These are phyloP conservation scores for Scelioninae gen. 2 DNA, from an alignment of 2,888 invertebrate genomes.

Conservation along the genomic window DNA sequence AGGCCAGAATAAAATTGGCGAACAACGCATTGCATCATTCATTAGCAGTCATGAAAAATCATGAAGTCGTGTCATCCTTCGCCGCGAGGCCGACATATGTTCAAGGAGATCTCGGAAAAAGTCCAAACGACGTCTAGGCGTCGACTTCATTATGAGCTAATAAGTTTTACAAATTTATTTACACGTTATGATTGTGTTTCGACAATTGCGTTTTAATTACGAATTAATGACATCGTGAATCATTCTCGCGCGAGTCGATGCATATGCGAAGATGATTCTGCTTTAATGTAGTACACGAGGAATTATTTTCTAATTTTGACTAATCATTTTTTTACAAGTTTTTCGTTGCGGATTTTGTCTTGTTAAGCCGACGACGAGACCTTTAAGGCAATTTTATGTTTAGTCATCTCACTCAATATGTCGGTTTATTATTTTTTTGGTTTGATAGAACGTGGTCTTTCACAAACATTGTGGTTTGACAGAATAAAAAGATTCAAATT, in stretches of 20 bases:
- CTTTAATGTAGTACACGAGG: constrained; percentile 18
- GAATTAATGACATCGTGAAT: constrained; percentile 33
- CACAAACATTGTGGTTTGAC: too few relatives aligned
- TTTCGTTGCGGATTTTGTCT: constrained; percentile 6
- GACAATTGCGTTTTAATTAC: constrained; percentile 43
- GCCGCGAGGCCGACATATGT: constrained; percentile 49
- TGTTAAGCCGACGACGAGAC: constrained; percentile 3
- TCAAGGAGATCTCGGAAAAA: constrained; percentile 59
- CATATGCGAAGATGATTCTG: constrained; percentile 36
- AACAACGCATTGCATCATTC: constrained; percentile 56
- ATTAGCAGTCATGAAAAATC: constrained; percentile 57
- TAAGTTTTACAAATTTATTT: constrained; percentile 48
- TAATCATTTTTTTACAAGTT: constrained; percentile 17
- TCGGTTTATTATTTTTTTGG: too few relatives aligned
- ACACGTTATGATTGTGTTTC: constrained; percentile 40
- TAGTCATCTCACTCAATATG: background rate
- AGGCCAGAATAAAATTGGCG: constrained; percentile 55
- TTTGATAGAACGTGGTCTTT: too few relatives aligned
- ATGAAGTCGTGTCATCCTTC: constrained; percentile 58
- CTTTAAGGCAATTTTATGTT: constrained; percentile 15
- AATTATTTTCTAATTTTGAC: constrained; percentile 13
- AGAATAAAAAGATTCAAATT: too few relatives aligned
- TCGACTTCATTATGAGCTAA: constrained; percentile 28
- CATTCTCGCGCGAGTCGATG: constrained; percentile 11
- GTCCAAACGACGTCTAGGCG: constrained; percentile 43